phyloP scores from a whole-genome alignment of 1,140 invertebrate genomes.

The Trichomalopsis sarcophagae region DNA sequence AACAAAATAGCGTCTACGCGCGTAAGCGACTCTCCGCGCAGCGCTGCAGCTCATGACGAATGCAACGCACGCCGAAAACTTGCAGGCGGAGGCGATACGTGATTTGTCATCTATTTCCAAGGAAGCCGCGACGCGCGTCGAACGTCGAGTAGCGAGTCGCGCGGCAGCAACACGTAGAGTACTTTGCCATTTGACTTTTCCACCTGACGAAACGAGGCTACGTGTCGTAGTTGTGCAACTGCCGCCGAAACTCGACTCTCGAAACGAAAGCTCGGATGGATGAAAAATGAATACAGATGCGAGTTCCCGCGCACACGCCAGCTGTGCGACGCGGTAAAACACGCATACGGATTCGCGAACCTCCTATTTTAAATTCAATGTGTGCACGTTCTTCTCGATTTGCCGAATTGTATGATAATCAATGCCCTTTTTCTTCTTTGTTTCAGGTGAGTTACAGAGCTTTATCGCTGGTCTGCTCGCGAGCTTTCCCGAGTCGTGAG shows the following conservation, averaged over 20 bases:
- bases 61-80: slow-evolving; percentile 25
- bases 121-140: not conserved
- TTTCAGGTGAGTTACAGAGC: not conserved
- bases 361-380: not conserved
- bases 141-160: not conserved
- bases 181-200: slow-evolving; percentile 38
- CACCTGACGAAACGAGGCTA: slow-evolving; percentile 31
- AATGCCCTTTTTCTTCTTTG: not conserved
- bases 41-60: slow-evolving; percentile 10
- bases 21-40: not conserved
- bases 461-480: not conserved
- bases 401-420: not conserved
- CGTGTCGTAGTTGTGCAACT: not conserved
- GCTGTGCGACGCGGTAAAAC: not conserved
- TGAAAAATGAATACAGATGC: slow-evolving; percentile 43
- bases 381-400: not conserved
- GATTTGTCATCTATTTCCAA: slow-evolving; percentile 38
- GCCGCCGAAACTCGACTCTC: not conserved
- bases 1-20: slow-evolving; percentile 6
- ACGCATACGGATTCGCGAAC: not conserved
- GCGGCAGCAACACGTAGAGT: slow-evolving; percentile 24
- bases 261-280: slow-evolving; percentile 15
- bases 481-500: too few species aligned
- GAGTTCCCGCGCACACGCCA: not conserved
- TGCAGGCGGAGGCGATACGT: slow-evolving; percentile 2